These are phyloP conservation scores for Mormyrus iriodes DNA, from an alignment of 2,113 vertebrate species.

Conservation along the genomic window DNA sequence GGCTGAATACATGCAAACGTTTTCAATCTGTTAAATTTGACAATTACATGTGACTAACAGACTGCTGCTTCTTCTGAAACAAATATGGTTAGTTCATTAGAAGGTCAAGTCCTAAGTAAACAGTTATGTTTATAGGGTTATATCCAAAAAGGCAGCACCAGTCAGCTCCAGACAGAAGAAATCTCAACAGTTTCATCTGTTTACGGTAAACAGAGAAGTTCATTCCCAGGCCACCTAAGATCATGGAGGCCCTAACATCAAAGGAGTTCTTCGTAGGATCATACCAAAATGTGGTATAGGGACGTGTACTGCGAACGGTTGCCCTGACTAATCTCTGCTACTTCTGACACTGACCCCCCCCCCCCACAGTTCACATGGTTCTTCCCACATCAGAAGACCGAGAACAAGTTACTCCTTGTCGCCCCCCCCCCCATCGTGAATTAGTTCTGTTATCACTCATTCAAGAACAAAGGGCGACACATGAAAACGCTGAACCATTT, in stretches of 20 bases:
- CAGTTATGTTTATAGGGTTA: neutral
- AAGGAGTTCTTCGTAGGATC: neutral
- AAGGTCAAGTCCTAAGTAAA: neutral
- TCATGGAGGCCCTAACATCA: neutral
- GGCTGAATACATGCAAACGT: neutral
- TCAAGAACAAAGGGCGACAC: neutral
- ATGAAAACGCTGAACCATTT: neutral
- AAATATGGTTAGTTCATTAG: neutral
- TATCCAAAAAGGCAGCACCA: neutral
- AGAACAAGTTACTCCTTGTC: neutral
- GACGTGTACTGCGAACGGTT: neutral
- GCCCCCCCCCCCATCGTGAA: neutral
- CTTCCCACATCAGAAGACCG: neutral
- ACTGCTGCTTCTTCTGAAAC: neutral
- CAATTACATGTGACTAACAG: neutral
- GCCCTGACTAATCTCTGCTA: neutral
- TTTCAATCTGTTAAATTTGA: neutral
- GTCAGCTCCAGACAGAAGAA: neutral
- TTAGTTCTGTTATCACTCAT: neutral
- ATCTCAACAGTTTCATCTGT: neutral
- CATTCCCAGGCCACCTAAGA: neutral
- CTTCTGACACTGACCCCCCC: neutral
- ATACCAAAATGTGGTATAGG: neutral
- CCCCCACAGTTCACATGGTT: neutral
- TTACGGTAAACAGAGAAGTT: slow-evolving; percentile 3